Evolutionary conservation across 2,888 invertebrate species (phyloP).

Genomic region (Polyommatus icarus): DNA sequence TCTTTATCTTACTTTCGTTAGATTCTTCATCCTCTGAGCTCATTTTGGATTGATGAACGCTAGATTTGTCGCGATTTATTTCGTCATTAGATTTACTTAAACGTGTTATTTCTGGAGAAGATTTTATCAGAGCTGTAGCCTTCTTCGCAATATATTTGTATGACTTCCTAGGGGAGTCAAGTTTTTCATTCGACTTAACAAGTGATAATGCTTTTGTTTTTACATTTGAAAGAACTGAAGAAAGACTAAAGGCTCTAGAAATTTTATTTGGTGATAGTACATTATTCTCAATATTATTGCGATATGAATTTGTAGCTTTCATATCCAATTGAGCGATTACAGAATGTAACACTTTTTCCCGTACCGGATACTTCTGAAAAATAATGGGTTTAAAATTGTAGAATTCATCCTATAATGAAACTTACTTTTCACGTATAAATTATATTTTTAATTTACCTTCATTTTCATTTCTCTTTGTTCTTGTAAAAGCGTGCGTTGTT

Average conservation of each 20-base stretch:
- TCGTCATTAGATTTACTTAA: slow-evolving; percentile 40
- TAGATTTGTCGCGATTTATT: slow-evolving; percentile 29
- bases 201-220: slow-evolving; percentile 77
- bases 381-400: not conserved
- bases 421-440: not conserved
- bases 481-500: slow-evolving; percentile 78
- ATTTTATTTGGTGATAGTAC: slow-evolving; percentile 58
- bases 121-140: slow-evolving; percentile 57
- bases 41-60: slow-evolving; percentile 14
- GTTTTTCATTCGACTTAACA: slow-evolving; percentile 65
- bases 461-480: slow-evolving; percentile 79
- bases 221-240: slow-evolving; percentile 75
- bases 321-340: slow-evolving; percentile 70
- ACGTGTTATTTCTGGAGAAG: slow-evolving; percentile 51
- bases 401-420: slow-evolving; percentile 27
- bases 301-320: slow-evolving; percentile 51
- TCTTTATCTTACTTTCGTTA: slow-evolving; percentile 31
- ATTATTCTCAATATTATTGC: slow-evolving; percentile 46
- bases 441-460: slow-evolving; percentile 66
- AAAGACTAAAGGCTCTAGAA: slow-evolving; percentile 55
- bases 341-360: slow-evolving; percentile 69
- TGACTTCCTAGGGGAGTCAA: slow-evolving; percentile 50
- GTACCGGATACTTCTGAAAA: slow-evolving; percentile 73
- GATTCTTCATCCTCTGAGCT: not conserved
- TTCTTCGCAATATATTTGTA: slow-evolving; percentile 57